Percentiles rank a stretch among this genome's conserved stretches.
phyloP scores from a whole-genome alignment of 2,113 vertebrate genomes.

The Larimichthys crocea region DNA sequence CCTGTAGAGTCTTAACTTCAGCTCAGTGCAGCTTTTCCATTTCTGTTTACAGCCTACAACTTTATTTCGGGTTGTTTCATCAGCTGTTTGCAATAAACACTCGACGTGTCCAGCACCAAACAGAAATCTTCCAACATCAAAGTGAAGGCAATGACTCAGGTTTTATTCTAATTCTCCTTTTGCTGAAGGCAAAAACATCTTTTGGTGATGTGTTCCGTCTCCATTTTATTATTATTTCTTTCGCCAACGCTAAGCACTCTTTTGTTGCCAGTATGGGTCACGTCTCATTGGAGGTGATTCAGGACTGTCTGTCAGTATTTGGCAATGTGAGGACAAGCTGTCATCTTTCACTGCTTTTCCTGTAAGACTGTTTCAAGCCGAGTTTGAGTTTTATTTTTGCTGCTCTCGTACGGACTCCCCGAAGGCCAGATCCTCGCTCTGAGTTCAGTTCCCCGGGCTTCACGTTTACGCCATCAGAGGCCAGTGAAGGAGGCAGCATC shows the following conservation, averaged over 20 bases:
- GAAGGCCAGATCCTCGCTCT: not conserved
- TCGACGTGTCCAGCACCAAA: no score
- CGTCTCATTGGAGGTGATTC: conserved; percentile 50
- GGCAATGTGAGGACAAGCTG: conserved; percentile 56
- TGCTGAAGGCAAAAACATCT: not conserved
- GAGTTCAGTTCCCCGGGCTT: not conserved
- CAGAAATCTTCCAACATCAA: no score
- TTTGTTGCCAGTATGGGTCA: conserved; percentile 39
- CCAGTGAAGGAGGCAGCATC: not conserved
- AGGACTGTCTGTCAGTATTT: conserved; percentile 51
- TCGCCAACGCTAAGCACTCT: conserved; percentile 46
- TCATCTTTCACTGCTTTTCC: conserved; percentile 36
- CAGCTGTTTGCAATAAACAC: no score
- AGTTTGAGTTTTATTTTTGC: conserved; percentile 2
- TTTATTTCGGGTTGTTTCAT: no score
- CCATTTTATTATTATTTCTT: conserved; percentile 19
- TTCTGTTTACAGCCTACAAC: no score
- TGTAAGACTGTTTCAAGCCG: conserved; percentile 18
- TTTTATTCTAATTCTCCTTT: not conserved
- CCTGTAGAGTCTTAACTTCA: no score
- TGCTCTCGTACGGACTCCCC: not conserved
- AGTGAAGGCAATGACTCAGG: no score
- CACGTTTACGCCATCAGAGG: not conserved
- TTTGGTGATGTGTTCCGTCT: conserved; percentile 17
- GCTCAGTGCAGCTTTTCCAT: no score